A percentile compares a stretch with the other conserved stretches of the same genome.
Evolutionary conservation across 2,888 invertebrate species (phyloP).

Genomic region (Trachelus stipa): DNA sequence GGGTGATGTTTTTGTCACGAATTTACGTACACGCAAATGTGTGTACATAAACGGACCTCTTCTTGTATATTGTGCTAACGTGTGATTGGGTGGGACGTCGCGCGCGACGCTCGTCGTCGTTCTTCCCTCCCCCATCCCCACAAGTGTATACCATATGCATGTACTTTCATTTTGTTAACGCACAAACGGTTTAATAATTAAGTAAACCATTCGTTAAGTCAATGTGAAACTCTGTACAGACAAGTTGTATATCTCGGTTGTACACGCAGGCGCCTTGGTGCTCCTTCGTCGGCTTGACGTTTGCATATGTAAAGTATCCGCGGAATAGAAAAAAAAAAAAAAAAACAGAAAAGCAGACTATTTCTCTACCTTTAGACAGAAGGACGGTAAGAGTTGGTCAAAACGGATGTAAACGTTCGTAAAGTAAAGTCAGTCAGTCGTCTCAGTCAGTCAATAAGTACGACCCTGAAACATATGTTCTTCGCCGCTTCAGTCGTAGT

Average conservation of each 20-base stretch:
- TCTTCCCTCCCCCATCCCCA: conserved; percentile 1
- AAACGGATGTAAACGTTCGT: background rate
- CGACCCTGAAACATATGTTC: background rate
- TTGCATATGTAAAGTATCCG: conserved; percentile 38
- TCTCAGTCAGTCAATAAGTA: conserved; percentile 2
- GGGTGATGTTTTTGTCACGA: conserved; percentile 17
- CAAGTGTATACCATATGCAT: conserved; percentile 27
- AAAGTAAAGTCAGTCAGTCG: background rate
- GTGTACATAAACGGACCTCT: conserved; percentile 27
- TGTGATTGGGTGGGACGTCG: conserved; percentile 23
- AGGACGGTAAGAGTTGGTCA: conserved; percentile 14
- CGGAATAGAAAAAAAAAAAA: conserved; percentile 34
- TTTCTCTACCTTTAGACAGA: conserved; percentile 50
- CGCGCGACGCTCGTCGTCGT: conserved; percentile 10
- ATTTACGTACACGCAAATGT: conserved; percentile 27
- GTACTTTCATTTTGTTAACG: conserved; percentile 29
- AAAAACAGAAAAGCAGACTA: conserved; percentile 37
- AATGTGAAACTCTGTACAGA: conserved; percentile 25
- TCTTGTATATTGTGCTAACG: conserved; percentile 27
- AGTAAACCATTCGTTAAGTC: conserved; percentile 8
- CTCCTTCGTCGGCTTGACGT: conserved; percentile 20
- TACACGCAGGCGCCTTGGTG: conserved; percentile 9
- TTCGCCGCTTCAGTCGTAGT: background rate
- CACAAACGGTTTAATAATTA: conserved; percentile 25
- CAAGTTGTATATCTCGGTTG: conserved; percentile 19